phyloP scores from a whole-genome alignment of 2,113 vertebrate genomes.

The Henicopernis longicauda region DNA sequence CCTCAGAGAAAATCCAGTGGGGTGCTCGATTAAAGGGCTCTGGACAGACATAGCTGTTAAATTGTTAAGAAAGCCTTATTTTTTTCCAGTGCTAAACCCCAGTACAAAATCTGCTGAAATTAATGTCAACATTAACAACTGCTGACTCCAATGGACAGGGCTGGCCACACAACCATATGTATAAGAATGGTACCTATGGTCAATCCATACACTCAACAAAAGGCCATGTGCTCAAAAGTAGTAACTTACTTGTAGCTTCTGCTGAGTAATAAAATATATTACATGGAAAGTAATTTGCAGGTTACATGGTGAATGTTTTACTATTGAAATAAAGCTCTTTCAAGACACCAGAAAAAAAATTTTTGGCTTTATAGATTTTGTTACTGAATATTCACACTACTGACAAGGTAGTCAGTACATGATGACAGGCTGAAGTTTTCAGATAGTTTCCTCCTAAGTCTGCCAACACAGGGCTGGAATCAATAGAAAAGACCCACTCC shows the following conservation, averaged over 20 bases:
- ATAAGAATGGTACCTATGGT: neutral
- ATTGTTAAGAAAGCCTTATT: neutral
- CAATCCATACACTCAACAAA: neutral
- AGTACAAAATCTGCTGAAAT: neutral
- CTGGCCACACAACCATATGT: fast-evolving
- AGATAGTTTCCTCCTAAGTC: neutral
- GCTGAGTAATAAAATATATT: neutral
- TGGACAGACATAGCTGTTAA: neutral
- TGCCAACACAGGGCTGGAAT: neutral
- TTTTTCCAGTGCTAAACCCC: neutral
- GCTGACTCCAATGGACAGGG: neutral
- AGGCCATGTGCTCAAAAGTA: neutral
- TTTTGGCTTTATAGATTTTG: neutral
- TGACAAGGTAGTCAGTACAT: neutral
- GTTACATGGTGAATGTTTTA: neutral
- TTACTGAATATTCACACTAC: neutral
- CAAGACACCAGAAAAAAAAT: neutral
- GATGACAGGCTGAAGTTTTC: neutral
- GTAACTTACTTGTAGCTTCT: neutral
- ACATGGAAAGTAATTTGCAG: neutral
- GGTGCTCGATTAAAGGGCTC: neutral
- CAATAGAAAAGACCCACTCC: neutral
- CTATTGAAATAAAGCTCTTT: neutral
- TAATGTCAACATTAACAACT: neutral
- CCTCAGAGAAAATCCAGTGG: neutral